Evolutionary conservation across 1,140 invertebrate species (phyloP).

Genomic region (Chymomyza costata): DNA sequence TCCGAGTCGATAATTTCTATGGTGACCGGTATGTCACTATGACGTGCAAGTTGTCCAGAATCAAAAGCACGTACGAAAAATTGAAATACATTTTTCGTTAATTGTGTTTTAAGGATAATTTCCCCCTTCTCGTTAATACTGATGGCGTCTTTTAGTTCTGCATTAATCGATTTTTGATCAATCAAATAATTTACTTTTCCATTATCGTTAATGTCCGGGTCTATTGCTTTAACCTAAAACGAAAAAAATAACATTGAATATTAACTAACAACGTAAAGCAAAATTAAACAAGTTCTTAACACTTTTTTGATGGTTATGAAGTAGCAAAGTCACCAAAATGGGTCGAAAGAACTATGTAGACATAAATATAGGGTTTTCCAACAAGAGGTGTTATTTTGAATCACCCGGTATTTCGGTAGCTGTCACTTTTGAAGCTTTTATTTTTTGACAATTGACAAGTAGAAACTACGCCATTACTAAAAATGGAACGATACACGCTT

Average conservation of each 20-base stretch:
- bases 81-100: conserved; percentile 77
- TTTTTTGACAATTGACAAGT: too few species aligned
- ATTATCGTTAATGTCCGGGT: conserved; percentile 83
- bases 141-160: conserved; percentile 80
- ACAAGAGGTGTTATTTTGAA: too few species aligned
- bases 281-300: not conserved
- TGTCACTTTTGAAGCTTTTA: too few species aligned
- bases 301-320: not conserved
- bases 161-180: conserved; percentile 80
- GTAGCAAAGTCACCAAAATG: not conserved
- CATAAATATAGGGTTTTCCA: too few species aligned
- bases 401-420: too few species aligned
- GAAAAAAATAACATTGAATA: conserved; percentile 1
- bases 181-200: conserved; percentile 84
- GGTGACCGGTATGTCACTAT: conserved; percentile 87
- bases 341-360: too few species aligned
- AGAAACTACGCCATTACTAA: too few species aligned
- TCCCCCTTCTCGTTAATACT: conserved; percentile 83
- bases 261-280: not conserved
- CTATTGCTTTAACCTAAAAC: conserved; percentile 79
- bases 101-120: conserved; percentile 69
- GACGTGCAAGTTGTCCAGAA: conserved; percentile 81
- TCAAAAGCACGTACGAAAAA: conserved; percentile 92
- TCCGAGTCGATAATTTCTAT: conserved; percentile 84
- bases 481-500: too few species aligned